Evolutionary conservation across 2,888 invertebrate genomes (phyloP).

Genomic region (Drosophila borealis): DNA sequence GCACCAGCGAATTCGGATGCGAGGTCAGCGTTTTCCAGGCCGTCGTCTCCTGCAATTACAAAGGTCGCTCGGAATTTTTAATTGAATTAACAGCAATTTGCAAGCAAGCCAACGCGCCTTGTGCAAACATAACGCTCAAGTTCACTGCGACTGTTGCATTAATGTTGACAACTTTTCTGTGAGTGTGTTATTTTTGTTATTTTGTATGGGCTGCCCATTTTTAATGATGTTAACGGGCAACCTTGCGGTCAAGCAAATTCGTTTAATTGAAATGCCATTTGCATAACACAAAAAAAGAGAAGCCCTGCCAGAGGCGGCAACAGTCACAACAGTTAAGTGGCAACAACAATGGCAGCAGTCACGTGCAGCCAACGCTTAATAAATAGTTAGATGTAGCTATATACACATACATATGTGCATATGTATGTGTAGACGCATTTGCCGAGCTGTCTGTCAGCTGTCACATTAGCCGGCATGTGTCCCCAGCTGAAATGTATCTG

Average conservation of each 20-base stretch:
- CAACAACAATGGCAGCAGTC: constrained; percentile 55
- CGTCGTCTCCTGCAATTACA: constrained; percentile 82
- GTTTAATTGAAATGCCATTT: constrained; percentile 78
- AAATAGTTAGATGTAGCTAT: constrained; percentile 18
- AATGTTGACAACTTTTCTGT: constrained; percentile 57
- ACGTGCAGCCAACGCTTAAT: constrained; percentile 60
- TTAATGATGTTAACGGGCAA: constrained; percentile 69
- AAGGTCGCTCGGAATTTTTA: constrained; percentile 34
- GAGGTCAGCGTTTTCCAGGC: constrained; percentile 85
- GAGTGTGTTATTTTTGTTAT: constrained; percentile 12
- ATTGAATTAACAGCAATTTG: constrained; percentile 55
- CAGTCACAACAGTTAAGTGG: constrained; percentile 38
- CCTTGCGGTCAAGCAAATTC: constrained; percentile 65
- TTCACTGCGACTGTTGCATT: constrained; percentile 54
- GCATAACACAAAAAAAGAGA: constrained; percentile 52
- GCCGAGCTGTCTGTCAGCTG: constrained; percentile 45
- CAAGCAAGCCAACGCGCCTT: constrained; percentile 54
- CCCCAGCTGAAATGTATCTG: constrained; percentile 53
- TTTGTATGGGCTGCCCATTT: constrained; percentile 37
- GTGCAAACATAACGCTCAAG: constrained; percentile 57
- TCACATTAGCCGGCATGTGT: constrained; percentile 56
- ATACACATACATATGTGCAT: neutral
- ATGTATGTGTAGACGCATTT: constrained; percentile 8
- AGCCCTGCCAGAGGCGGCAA: constrained; percentile 30
- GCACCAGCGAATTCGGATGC: constrained; percentile 84